Percentiles rank a stretch among this genome's conserved stretches.
These are phyloP conservation scores for Pangasius sanitwongsei DNA, from an alignment of 2,797 vertebrate genomes.

Conservation along the genomic window DNA sequence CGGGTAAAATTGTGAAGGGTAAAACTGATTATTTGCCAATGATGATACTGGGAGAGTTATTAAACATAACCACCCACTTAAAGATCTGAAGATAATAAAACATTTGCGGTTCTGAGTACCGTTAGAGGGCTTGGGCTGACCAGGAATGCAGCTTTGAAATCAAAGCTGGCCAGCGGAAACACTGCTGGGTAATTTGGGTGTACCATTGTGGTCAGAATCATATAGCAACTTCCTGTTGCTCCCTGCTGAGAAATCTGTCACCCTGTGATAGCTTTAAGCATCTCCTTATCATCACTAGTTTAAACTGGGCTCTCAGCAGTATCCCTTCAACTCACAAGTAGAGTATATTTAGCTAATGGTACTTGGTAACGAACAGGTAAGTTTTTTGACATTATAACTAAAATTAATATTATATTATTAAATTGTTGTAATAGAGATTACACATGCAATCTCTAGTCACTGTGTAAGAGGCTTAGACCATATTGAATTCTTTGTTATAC, in stretches of 20 bases:
- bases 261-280: conserved; percentile 58
- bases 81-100: neutral
- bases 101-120: conserved; percentile 16
- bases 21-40: neutral
- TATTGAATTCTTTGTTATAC: neutral
- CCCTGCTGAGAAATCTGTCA: conserved; percentile 66
- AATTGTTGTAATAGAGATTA: neutral
- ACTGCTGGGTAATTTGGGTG: conserved; percentile 57
- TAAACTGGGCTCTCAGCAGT: conserved; percentile 59
- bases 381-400: neutral
- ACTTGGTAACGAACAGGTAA: neutral
- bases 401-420: neutral
- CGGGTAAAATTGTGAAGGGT: too few relatives aligned
- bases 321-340: conserved; percentile 23
- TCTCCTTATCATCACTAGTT: conserved; percentile 51
- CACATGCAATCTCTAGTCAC: neutral
- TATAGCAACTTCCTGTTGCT: conserved; percentile 65
- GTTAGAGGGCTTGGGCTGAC: conserved; percentile 51
- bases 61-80: neutral
- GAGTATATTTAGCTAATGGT: conserved; percentile 49
- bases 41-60: neutral
- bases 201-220: conserved; percentile 48
- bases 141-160: conserved; percentile 67
- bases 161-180: conserved; percentile 64
- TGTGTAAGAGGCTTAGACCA: neutral